phyloP scores from a whole-genome alignment of 2,797 vertebrate genomes.

The Bovichtus variegatus region DNA sequence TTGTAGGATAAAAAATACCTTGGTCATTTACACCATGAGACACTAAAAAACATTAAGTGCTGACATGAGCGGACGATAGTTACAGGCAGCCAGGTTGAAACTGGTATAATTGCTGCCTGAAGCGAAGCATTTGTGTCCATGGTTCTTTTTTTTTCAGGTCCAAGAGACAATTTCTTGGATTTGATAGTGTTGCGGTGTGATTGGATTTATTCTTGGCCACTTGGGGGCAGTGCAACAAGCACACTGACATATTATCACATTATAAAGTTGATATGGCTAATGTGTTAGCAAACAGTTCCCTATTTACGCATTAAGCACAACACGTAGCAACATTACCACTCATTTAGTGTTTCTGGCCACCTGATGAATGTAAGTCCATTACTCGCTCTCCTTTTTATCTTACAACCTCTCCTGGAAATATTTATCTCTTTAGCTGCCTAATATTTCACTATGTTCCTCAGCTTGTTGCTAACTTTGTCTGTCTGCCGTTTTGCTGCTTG shows the following conservation, averaged over 20 bases:
- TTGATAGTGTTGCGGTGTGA: background rate
- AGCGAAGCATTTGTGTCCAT: background rate
- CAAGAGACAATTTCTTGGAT: background rate
- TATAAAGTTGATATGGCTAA: background rate
- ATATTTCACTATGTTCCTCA: background rate
- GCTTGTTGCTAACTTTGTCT: background rate
- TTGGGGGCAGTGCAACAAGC: background rate
- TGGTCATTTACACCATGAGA: conserved; percentile 1
- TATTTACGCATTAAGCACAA: background rate
- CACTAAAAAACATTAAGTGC: background rate
- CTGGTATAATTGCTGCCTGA: background rate
- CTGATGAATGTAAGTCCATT: background rate
- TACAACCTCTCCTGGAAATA: background rate
- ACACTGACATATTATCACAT: background rate
- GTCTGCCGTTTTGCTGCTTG: background rate
- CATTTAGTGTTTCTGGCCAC: background rate
- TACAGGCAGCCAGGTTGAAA: background rate
- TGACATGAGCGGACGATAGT: background rate
- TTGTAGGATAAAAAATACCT: background rate
- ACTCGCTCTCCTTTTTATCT: background rate
- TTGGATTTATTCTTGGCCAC: background rate
- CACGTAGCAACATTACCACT: background rate
- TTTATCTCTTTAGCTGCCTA: background rate
- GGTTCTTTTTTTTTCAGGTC: background rate
- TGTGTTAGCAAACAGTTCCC: background rate